Evolutionary conservation across 2,888 invertebrate species (phyloP).

Genomic region (Galeruca laticollis): DNA sequence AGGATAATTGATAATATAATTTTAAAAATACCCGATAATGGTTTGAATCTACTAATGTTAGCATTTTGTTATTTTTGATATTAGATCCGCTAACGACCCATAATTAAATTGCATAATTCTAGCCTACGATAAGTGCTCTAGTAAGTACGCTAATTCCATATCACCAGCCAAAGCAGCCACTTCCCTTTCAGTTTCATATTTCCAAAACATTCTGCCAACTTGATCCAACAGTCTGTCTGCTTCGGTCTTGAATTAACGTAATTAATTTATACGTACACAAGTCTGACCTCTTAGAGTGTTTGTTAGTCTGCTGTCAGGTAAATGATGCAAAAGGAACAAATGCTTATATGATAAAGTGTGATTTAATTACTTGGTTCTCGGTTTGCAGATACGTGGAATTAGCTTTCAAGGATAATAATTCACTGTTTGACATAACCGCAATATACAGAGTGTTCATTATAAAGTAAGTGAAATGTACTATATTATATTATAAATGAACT

Average conservation of each 20-base stretch:
- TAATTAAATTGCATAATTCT: slow-evolving; percentile 9
- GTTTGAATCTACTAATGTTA: not conserved
- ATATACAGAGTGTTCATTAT: not conserved
- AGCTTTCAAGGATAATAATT: slow-evolving; percentile 4
- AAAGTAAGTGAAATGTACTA: no score
- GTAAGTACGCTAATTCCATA: slow-evolving; percentile 21
- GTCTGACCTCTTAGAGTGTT: slow-evolving; percentile 22
- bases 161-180: slow-evolving; percentile 14
- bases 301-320: slow-evolving; percentile 23
- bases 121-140: slow-evolving; percentile 12
- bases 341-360: slow-evolving; percentile 16
- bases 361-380: slow-evolving; percentile 11
- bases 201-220: slow-evolving; percentile 25
- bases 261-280: slow-evolving; percentile 22
- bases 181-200: slow-evolving; percentile 24
- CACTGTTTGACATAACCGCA: not conserved
- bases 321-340: slow-evolving; percentile 21
- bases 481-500: no score
- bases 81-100: not conserved
- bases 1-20: no score
- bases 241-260: slow-evolving; percentile 21
- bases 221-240: slow-evolving; percentile 19
- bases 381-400: slow-evolving; percentile 6
- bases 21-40: no score
- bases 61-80: slow-evolving; percentile 1